Evolutionary conservation across 2,888 invertebrate genomes (phyloP), one percentile per base, ranked within the genome.

Genomic region (Chloromyia formosa): DNA sequence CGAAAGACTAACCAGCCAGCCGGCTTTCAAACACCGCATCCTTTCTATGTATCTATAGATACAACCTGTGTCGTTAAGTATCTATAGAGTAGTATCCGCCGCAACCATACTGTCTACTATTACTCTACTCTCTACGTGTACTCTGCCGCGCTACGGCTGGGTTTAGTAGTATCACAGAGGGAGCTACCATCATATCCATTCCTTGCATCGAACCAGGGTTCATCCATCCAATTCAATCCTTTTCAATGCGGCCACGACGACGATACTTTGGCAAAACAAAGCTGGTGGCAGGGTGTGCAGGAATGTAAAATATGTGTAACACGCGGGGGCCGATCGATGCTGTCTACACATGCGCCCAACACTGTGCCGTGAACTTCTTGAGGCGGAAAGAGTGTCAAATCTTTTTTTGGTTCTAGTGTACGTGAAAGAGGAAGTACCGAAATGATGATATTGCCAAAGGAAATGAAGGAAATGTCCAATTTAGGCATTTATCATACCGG

Each of bases 281-380:
- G 23, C 66, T 42, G 49, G 20, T 40, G 16, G 40, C 40, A 62
- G 27, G 62, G 49, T 35, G 27, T 66, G 49, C 42, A 49, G 71
- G 56, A 71, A 71, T 71, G 71, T 56, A 71, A 71, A 56, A 58
- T 71, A 56, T 71, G 56, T 71, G 71, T 71, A 71, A 71, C 56
- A 49, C 12, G 27, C 27, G 49, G 66, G 12, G 56, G 71, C 56
- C 71, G 71, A 58, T 71, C 56, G 71, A 71, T 71, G 42, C 12
- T 27, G 7, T 18, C n/a, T 35, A 58, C 71, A 40, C 71, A 58
- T 58, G 58, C 58, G 71, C 54, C n/a, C 49, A 1, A 12, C 35
- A 2, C 14, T 62, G 16, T 49, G 20, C 45, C 49, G 22, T 22
- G 66, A 49, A 66, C 45, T 66, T 66, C 49, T 66, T 45, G 20